Evolutionary conservation across 2,888 invertebrate genomes (phyloP).

Genomic region (Pegoplata infirma): DNA sequence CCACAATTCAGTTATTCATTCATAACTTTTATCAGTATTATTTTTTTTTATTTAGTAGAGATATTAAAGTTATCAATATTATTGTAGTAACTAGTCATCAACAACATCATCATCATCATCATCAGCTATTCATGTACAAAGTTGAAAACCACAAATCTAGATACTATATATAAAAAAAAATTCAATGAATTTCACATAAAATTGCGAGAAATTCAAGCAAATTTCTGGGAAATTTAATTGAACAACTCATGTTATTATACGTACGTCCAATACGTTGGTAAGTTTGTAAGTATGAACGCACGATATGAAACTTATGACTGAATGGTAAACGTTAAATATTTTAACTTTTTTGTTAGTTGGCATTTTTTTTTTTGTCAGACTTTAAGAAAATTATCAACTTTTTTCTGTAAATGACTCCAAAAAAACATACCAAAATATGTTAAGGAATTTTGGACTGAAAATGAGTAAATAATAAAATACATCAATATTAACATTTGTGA

Average conservation of each 20-base stretch:
- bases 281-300: background rate
- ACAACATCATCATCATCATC: background rate
- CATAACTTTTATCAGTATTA: slow-evolving; percentile 11
- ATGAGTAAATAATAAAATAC: background rate
- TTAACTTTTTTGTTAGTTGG: slow-evolving; percentile 22
- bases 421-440: slow-evolving; percentile 15
- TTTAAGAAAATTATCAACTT: slow-evolving; percentile 32
- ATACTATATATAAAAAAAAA: slow-evolving; percentile 62
- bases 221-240: slow-evolving; percentile 74
- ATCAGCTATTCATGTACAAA: background rate
- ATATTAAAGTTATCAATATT: background rate
- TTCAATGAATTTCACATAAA: slow-evolving; percentile 75
- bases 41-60: background rate
- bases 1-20: too few species aligned
- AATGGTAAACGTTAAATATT: slow-evolving; percentile 54
- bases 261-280: background rate
- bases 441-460: slow-evolving; percentile 29
- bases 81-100: background rate
- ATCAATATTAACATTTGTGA: background rate
- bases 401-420: slow-evolving; percentile 18
- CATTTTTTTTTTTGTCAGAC: slow-evolving; percentile 10
- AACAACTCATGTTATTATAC: slow-evolving; percentile 51
- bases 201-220: slow-evolving; percentile 74
- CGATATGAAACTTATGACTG: background rate
- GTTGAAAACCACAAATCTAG: background rate